Evolutionary conservation across 2,888 invertebrate species (phyloP), one percentile per base, ranked within the genome.

Genomic region (Sepioteuthis lessoniana): DNA sequence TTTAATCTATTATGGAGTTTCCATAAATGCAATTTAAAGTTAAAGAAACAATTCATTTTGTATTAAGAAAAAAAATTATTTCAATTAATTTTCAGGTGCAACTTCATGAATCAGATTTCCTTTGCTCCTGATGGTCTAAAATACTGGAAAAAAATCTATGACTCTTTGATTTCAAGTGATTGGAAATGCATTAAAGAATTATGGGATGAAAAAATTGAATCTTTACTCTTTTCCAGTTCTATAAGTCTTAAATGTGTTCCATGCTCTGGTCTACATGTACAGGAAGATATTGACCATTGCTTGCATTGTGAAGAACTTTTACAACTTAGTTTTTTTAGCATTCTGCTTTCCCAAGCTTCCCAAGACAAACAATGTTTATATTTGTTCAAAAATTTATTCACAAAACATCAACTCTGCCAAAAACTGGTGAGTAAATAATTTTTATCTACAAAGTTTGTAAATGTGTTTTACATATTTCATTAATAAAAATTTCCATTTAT

Each of bases 281-380:
- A 92, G 10, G n/a, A 42, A 92, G 19, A 7, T 46, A 35, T n/a
- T 35, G 92, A 92, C 31, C 92, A 42, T 42, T 92, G 92, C 21
- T 21, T 92, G 31, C 92, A 92, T 46, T 92, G 92, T 13, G 92
- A 92, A 92, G 92, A 92, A 92, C 46, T 92, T 92, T 31, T 92
- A 28, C 92, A 92, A 92, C 42, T 92, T 47, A 92, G 46, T 19
- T 19, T 92, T n/a, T n/a, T 92, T 19, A 42, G 47, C 21, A 42
- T 92, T 46, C 92, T 92, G 21, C 92, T 92, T n/a, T 42, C 47
- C 19, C 42, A 47, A 92, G 92, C 92, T 3, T 1, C n/a, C 31
- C 76, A 76, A n/a, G 76, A 76, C 13, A 76, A 76, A 76, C n/a
- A 76, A 76, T 35, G 76, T n/a, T 76, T 76, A 76, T 2, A 76